phyloP scores from a whole-genome alignment of 2,797 vertebrate species.

The Bryconaethiops microstoma region DNA sequence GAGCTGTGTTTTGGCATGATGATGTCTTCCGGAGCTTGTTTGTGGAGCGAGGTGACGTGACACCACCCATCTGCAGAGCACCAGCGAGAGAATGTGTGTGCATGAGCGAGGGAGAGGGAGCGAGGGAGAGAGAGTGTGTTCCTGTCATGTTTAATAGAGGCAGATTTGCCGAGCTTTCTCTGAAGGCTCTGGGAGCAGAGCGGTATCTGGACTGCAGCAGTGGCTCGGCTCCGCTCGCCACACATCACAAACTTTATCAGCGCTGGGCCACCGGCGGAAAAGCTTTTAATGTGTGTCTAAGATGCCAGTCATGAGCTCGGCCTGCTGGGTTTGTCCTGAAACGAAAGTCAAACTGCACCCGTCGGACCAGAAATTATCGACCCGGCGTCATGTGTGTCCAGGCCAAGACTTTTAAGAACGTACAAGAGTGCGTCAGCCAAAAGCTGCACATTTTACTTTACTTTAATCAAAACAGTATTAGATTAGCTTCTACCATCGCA shows the following conservation, averaged over 20 bases:
- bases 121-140: slow-evolving; percentile 39
- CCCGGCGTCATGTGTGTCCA: slow-evolving; percentile 10
- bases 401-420: slow-evolving; percentile 8
- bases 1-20: slow-evolving; percentile 77
- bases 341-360: slow-evolving; percentile 58
- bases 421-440: background rate
- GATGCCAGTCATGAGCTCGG: slow-evolving; percentile 55
- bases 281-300: slow-evolving; percentile 65
- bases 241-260: slow-evolving; percentile 62
- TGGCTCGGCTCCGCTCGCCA: slow-evolving; percentile 51
- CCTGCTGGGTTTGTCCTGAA: slow-evolving; percentile 58
- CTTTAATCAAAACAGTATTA: background rate
- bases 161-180: slow-evolving; percentile 64
- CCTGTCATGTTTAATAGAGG: slow-evolving; percentile 72
- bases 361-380: slow-evolving; percentile 43
- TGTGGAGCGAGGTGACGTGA: slow-evolving; percentile 70
- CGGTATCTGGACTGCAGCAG: slow-evolving; percentile 63
- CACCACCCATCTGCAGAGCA: slow-evolving; percentile 67
- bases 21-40: slow-evolving; percentile 70
- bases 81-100: background rate
- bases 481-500: no score
- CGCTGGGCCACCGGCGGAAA: slow-evolving; percentile 54
- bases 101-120: slow-evolving; percentile 13
- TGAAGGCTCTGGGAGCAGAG: slow-evolving; percentile 46
- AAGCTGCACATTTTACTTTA: background rate